Evolutionary conservation across 1,140 invertebrate species (phyloP).

Genomic region (Eulimnadia texana): DNA sequence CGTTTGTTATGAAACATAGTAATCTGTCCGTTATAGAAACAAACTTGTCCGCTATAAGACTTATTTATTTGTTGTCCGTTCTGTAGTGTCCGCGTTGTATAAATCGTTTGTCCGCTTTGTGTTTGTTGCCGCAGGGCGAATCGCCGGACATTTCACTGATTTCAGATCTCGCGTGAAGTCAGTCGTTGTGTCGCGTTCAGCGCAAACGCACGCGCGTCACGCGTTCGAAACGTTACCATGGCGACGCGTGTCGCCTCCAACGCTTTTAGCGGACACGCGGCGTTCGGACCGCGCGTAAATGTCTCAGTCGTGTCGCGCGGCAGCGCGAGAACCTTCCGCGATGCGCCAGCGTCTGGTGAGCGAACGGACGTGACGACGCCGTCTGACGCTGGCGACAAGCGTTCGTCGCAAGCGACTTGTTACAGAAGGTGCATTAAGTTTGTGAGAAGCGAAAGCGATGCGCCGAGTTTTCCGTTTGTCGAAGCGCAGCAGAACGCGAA

Average conservation of each 20-base stretch:
- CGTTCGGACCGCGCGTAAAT: background rate
- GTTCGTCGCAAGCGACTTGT: background rate
- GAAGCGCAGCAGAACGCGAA: constrained; percentile 10
- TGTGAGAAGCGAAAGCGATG: background rate
- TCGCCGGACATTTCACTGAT: background rate
- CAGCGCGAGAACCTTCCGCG: background rate
- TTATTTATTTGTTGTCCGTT: background rate
- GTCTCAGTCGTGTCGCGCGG: background rate
- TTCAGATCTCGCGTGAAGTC: background rate
- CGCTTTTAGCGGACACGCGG: too few species aligned
- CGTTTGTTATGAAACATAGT: background rate
- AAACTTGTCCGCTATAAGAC: background rate
- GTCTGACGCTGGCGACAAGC: background rate
- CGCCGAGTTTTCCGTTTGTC: constrained; percentile 13
- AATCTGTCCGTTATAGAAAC: background rate
- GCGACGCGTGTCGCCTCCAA: background rate
- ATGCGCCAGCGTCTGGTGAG: background rate
- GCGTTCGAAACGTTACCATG: background rate
- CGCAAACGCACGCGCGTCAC: background rate
- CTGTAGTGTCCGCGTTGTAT: background rate
- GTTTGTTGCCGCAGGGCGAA: background rate
- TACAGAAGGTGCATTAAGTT: constrained; percentile 8
- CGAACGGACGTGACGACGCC: background rate
- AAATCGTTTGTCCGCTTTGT: background rate
- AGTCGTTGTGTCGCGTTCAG: background rate